Base-by-base conservation (phyloP, 2,797 vertebrate genomes). In the Leucoraja ocellata region DNA sequence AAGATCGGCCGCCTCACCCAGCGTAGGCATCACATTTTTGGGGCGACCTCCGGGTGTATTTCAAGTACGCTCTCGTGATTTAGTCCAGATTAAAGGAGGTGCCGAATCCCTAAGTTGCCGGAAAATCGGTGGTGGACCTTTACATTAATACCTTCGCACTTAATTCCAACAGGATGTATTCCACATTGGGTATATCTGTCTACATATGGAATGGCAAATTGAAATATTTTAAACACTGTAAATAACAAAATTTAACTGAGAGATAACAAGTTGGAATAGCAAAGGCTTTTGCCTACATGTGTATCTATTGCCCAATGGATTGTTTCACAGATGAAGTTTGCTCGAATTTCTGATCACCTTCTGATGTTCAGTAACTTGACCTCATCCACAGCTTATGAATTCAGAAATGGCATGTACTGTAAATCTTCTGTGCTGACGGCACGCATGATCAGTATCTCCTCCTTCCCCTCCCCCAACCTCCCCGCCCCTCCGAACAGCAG, bases 321-420 rank as follows among this genome's bases (percentile, higher is more conserved):
- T 36, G 36, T 36, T 88, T 88, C 28, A 88, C 84, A 36, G 84
- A 88, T 36, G 63, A 68, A 65, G 61, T 36, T 68, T 23, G 84
- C 63, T 68, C 6, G 61, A 88, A 36, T 88, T 88, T 36, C n/a
- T 68, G 1, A 23, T 86, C 28, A 16, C 11, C 32, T 86, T 86
- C 58, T 86, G 58, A 68, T 36, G n/a, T 68, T 88, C 61, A 68
- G 84, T 68, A 88, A 88, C 39, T 63, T 88, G 84, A 88, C 68
- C 63, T 68, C 32, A 88, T 14, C n/a, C n/a, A 65, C 28, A 32
- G 61, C 9, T 68, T 32, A 68, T 18, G 36, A 16, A 36, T 32
- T 88, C 63, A 68, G n/a, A 88, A 88, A 88, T 68, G 84, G 84
- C 84, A 36, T 88, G n/a, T 16, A 68, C 32, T 63, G 16, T 88